Conservation (phyloP, 2,888 invertebrate genomes). For the Temnothorax rugatulus region DNA sequence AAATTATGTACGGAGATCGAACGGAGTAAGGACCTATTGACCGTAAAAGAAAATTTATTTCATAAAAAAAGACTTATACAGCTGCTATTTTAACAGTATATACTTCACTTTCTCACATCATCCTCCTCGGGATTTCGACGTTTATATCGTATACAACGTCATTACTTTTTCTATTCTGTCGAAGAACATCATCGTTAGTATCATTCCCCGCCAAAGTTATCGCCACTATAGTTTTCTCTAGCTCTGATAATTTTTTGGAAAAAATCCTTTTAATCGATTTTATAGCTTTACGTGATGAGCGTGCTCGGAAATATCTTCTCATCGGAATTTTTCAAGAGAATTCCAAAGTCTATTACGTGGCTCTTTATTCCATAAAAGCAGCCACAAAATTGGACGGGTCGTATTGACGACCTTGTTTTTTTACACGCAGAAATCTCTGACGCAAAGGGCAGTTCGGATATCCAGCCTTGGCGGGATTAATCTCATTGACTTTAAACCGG, state of each 20-base stretch:
- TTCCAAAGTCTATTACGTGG: not conserved
- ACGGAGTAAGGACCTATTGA: not conserved
- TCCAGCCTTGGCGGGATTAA: not conserved
- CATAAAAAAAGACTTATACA: not conserved
- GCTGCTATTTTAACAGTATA: not conserved
- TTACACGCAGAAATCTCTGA: not conserved
- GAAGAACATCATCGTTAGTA: not conserved
- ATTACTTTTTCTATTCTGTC: not conserved
- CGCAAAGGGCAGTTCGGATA: not conserved
- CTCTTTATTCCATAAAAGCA: not conserved
- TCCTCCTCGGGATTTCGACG: not conserved
- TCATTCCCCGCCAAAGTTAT: not conserved
- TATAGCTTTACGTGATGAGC: not conserved
- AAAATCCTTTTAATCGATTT: not conserved
- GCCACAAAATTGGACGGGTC: not conserved
- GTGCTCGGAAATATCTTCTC: not conserved
- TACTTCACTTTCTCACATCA: not conserved
- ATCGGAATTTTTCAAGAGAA: not conserved
- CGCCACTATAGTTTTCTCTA: not conserved
- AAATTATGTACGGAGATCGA: conserved; percentile 10
- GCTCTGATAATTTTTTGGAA: not conserved
- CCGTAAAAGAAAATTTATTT: conserved; percentile 1
- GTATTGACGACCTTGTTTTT: not conserved
- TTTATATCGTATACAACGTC: not conserved
- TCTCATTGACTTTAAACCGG: not conserved